phyloP scores from a whole-genome alignment of 1,140 invertebrate species.

The Venturia canescens region DNA sequence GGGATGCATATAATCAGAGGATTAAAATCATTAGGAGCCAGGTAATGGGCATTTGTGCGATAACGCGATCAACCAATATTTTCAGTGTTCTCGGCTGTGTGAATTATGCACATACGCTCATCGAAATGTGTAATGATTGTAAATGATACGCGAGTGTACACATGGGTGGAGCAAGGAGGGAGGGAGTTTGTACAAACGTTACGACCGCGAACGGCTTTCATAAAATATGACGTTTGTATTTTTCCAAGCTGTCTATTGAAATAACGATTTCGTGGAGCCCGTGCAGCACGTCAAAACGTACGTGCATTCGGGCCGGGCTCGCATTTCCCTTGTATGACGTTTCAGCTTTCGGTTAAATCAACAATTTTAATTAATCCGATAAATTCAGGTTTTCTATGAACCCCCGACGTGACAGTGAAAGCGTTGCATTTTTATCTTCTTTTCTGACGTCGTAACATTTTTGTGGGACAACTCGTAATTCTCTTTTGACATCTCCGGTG shows the following conservation, averaged over 20 bases:
- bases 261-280: neutral
- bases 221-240: constrained; percentile 17
- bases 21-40: no score
- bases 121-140: neutral
- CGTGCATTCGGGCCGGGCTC: neutral
- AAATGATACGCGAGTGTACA: neutral
- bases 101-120: neutral
- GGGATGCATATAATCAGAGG: no score
- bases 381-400: neutral
- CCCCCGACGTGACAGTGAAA: neutral
- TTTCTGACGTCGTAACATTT: no score
- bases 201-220: neutral
- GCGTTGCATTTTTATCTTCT: neutral
- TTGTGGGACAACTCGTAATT: neutral
- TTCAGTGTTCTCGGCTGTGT: neutral
- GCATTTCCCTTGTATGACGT: constrained; percentile 1
- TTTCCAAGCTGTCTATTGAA: constrained; percentile 6
- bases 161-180: neutral
- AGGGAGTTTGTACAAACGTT: neutral
- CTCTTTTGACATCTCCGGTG: neutral
- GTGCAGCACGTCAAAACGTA: neutral
- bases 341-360: neutral
- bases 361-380: constrained; percentile 23
- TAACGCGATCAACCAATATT: neutral
- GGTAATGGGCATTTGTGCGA: no score